A percentile compares a stretch with the other conserved stretches of the same genome.
These are phyloP conservation scores for Caretta caretta DNA, from an alignment of 2,113 vertebrate genomes.

Conservation along the genomic window DNA sequence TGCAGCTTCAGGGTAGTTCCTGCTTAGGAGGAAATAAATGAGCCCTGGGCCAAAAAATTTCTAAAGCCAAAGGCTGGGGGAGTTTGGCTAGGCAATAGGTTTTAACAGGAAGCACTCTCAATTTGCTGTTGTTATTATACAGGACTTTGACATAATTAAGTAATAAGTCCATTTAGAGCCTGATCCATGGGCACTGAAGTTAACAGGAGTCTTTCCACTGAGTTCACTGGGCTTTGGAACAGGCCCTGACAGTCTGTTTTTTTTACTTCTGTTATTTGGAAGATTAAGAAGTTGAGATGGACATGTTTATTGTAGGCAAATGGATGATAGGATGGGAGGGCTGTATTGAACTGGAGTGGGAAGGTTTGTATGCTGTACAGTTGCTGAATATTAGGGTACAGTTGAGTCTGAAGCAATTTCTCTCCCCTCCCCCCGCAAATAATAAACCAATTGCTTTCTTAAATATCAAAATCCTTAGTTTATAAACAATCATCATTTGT, in stretches of 20 bases:
- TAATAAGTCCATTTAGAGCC: neutral
- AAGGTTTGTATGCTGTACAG: neutral
- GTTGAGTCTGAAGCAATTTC: neutral
- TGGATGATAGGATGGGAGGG: rapidly evolving
- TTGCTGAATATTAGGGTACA: rapidly evolving
- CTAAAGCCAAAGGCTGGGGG: neutral
- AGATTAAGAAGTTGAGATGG: neutral
- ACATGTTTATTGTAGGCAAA: neutral
- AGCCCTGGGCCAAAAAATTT: neutral
- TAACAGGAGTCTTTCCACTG: neutral
- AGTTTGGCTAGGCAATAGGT: rapidly evolving
- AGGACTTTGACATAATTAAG: rapidly evolving
- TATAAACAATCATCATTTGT: rapidly evolving
- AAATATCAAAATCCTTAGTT: neutral
- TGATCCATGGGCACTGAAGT: rapidly evolving
- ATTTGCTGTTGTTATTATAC: neutral
- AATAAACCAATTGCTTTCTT: too few relatives aligned
- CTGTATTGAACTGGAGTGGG: rapidly evolving
- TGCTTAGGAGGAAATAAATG: neutral
- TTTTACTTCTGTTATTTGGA: neutral
- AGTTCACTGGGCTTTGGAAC: neutral
- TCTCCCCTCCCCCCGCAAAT: neutral
- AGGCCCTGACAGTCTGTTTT: neutral
- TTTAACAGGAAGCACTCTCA: neutral
- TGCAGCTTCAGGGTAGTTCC: neutral